These are phyloP conservation scores for Alligator mississippiensis DNA, from an alignment of 2,113 vertebrate species.

Conservation along the genomic window DNA sequence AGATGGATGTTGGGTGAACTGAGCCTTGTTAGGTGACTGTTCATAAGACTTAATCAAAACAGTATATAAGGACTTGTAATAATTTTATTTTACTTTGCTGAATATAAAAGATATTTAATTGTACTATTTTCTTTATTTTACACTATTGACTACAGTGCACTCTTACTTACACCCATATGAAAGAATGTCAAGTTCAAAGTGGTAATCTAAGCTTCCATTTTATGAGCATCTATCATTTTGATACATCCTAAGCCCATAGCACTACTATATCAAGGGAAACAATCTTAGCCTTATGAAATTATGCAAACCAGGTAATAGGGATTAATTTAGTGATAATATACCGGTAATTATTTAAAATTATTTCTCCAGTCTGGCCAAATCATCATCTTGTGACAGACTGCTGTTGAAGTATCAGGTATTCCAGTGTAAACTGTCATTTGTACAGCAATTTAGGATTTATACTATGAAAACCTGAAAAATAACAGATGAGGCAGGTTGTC, in stretches of 20 bases:
- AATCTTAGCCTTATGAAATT: not conserved
- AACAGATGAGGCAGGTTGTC: constrained; percentile 4
- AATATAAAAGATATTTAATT: not conserved
- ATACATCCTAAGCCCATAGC: not conserved
- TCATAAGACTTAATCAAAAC: accelerated
- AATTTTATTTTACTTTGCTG: not conserved
- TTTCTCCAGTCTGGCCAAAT: constrained; percentile 4
- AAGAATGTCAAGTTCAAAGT: not conserved
- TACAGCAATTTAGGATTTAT: not conserved
- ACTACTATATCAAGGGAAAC: not conserved
- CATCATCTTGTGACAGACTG: constrained; percentile 33
- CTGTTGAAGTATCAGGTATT: constrained; percentile 15
- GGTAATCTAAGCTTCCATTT: not conserved
- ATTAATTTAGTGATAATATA: constrained; percentile 15
- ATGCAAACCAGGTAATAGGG: not conserved
- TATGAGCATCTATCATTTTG: not conserved
- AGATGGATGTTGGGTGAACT: not conserved
- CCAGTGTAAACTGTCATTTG: constrained; percentile 12
- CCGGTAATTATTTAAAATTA: not conserved
- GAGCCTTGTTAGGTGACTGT: not conserved
- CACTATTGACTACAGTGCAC: not conserved
- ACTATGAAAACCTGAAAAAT: constrained; percentile 13
- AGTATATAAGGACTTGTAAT: not conserved
- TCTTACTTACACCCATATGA: not conserved
- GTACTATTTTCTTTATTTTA: not conserved